A percentile compares a stretch with the other conserved stretches of the same genome.
phyloP scores from a whole-genome alignment of 2,113 vertebrate genomes.

The Malaclemys terrapin region DNA sequence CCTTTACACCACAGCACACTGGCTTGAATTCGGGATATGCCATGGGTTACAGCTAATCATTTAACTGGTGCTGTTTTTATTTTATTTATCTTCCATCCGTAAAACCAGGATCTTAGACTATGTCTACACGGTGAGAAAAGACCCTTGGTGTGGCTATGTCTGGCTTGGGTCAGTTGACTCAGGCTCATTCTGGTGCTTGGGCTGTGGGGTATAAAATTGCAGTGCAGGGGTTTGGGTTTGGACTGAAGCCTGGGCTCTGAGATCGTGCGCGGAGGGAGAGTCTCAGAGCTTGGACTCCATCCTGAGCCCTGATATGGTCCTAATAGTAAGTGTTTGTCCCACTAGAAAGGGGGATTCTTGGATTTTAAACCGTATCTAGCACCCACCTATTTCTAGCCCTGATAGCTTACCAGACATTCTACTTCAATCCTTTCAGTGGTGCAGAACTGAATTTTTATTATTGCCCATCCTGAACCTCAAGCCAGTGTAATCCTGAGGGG shows the following conservation, averaged over 20 bases:
- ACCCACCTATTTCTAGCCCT: not conserved
- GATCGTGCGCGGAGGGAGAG: too few relatives aligned
- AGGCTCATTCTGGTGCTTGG: not conserved
- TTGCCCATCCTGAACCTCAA: not conserved
- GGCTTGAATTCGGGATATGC: accelerated
- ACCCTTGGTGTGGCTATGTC: not conserved
- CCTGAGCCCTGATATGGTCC: too few relatives aligned
- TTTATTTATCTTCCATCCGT: not conserved
- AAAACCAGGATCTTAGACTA: not conserved
- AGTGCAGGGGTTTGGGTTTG: not conserved
- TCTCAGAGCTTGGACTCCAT: too few relatives aligned
- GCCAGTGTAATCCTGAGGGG: not conserved
- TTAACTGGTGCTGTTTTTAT: accelerated
- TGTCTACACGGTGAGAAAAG: not conserved
- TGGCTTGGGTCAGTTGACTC: not conserved
- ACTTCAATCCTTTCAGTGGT: not conserved
- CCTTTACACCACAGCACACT: not conserved
- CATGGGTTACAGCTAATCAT: accelerated
- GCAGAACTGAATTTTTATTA: not conserved
- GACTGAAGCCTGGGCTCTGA: not conserved
- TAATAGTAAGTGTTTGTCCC: too few relatives aligned
- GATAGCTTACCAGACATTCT: not conserved
- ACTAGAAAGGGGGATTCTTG: too few relatives aligned
- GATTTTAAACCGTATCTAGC: not conserved
- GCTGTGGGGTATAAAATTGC: not conserved